phyloP scores from a whole-genome alignment of 2,797 vertebrate species.

The Fistularia tabacaria region DNA sequence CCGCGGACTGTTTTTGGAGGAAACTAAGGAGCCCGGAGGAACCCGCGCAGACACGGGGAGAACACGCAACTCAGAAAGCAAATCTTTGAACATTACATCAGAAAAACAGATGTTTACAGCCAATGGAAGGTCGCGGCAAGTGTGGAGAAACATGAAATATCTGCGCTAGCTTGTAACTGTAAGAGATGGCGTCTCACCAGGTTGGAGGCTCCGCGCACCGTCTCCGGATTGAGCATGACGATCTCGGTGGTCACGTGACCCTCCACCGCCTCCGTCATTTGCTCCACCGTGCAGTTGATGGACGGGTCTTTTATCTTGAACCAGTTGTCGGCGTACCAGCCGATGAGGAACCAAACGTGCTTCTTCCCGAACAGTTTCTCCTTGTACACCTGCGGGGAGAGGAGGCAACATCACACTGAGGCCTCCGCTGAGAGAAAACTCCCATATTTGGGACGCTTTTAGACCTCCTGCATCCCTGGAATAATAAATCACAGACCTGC shows the following conservation, averaged over 20 bases:
- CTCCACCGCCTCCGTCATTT: constrained; percentile 88
- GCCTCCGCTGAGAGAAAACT: neutral
- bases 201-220: constrained; percentile 88
- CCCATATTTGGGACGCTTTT: neutral
- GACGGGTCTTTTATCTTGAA: constrained; percentile 86
- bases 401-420: neutral
- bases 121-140: too few species aligned
- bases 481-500: too few species aligned
- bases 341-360: constrained; percentile 90
- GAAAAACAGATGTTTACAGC: too few species aligned
- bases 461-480: too few species aligned
- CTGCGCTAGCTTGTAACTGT: too few species aligned
- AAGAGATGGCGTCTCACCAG: constrained; percentile 76
- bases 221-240: constrained; percentile 91
- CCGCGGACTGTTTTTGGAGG: too few species aligned
- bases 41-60: too few species aligned
- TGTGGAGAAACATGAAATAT: too few species aligned
- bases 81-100: too few species aligned
- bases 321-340: constrained; percentile 93
- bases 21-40: too few species aligned
- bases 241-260: constrained; percentile 92
- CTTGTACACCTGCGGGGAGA: constrained; percentile 81
- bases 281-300: constrained; percentile 88
- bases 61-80: too few species aligned
- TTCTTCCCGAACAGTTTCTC: constrained; percentile 91